Conservation (phyloP, 2,113 vertebrate species). For the Chunga burmeisteri region DNA sequence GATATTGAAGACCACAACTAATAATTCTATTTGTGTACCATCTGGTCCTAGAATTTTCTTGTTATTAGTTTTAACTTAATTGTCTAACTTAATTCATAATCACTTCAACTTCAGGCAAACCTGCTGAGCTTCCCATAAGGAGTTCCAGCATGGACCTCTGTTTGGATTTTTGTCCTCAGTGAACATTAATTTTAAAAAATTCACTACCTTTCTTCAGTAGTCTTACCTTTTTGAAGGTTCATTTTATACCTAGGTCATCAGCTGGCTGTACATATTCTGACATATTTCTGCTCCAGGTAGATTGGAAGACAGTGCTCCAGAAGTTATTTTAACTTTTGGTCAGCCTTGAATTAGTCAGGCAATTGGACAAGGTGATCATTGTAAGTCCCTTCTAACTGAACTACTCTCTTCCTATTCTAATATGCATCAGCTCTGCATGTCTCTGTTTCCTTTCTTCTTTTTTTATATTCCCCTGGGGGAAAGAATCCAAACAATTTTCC, state of each 20-base stretch:
- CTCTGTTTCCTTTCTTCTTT: no score
- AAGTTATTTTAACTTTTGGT: not conserved
- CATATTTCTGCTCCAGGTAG: not conserved
- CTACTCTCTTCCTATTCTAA: not conserved
- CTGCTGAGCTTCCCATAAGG: not conserved
- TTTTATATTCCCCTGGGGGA: no score
- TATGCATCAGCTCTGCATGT: not conserved
- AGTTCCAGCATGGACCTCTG: not conserved
- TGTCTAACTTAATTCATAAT: not conserved
- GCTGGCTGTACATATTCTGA: accelerated
- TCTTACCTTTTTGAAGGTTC: not conserved
- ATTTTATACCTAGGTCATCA: not conserved
- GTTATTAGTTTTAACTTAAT: not conserved
- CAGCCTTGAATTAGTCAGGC: no score
- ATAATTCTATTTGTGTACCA: not conserved
- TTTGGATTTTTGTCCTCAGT: not conserved
- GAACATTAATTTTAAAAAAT: not conserved
- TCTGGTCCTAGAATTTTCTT: not conserved
- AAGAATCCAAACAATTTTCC: not conserved
- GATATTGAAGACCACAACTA: not conserved
- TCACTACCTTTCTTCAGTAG: not conserved
- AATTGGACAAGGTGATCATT: not conserved
- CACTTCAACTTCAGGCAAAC: not conserved
- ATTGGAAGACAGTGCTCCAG: not conserved
- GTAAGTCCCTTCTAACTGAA: not conserved